Conservation (phyloP, 2,888 invertebrate species). For the Troides oblongomaculatus region DNA sequence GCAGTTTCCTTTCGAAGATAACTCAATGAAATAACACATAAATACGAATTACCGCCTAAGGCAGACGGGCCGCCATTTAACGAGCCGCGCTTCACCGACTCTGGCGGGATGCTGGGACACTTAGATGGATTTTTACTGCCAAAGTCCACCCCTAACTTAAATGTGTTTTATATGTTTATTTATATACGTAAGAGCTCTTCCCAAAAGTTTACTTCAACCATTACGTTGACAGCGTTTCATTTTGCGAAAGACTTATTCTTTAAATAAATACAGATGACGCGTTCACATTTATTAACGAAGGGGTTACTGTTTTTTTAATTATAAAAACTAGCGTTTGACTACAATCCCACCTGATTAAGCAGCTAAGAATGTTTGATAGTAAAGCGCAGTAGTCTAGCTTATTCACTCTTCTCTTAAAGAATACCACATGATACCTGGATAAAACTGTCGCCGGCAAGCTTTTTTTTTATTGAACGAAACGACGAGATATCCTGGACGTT, state of each 20-base stretch:
- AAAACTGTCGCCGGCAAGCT: too few relatives aligned
- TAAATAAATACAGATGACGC: constrained; percentile 1
- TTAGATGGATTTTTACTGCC: constrained; percentile 29
- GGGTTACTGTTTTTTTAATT: not conserved
- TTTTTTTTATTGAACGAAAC: too few relatives aligned
- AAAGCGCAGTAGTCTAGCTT: too few relatives aligned
- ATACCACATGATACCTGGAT: too few relatives aligned
- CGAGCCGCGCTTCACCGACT: constrained; percentile 30
- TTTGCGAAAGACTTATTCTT: not conserved
- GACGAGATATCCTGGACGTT: too few relatives aligned
- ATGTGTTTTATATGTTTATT: constrained; percentile 21
- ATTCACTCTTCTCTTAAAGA: too few relatives aligned
- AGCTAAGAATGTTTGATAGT: too few relatives aligned
- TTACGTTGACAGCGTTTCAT: constrained; percentile 3
- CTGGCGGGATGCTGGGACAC: constrained; percentile 22
- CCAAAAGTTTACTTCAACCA: constrained; percentile 3
- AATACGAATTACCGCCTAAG: constrained; percentile 36
- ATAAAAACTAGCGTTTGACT: too few relatives aligned
- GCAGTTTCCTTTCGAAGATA: constrained; percentile 30
- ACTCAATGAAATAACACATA: constrained; percentile 39
- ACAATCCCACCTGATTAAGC: too few relatives aligned
- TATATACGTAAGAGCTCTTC: constrained; percentile 10
- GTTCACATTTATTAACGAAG: not conserved
- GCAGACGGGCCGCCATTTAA: constrained; percentile 29
- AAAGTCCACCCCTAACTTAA: constrained; percentile 25